Evolutionary conservation across 1,140 invertebrate genomes (phyloP), one percentile per base, ranked within the genome.

Genomic region (Drosophila serrata): DNA sequence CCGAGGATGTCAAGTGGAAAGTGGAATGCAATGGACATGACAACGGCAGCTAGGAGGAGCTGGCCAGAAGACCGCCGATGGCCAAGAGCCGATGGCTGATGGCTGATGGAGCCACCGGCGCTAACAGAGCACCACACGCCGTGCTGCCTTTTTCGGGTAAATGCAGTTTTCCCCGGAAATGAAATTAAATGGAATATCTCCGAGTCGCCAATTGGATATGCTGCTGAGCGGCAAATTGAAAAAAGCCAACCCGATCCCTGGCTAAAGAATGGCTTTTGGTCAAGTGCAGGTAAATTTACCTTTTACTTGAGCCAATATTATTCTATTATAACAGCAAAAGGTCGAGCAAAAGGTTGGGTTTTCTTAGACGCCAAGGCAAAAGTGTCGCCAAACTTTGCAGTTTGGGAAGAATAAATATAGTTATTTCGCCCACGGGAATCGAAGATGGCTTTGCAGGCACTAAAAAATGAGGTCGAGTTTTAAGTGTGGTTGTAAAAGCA

Each of bases 1-100:
- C 77, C 48, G 69, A 76, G 76, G 76, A 84, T 90, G 85, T 87
- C 85, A 88, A 87, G 85, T 84, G 82, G 79, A 86, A 86, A 78
- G 69, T 60, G 63, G 57, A 88, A 78, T 80, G 77, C 85, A 88
- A 84, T 80, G 80, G 76, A 80, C 79, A 79, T 76, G 61, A 70
- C 61, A 68, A 84, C 63, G 72, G 65, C 74, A 67, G 55, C 76
- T 35, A 45, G 57, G 64, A 76, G 62, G 29, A n/a, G 45, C 48
- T 69, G 35, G 72, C 70, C 60, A 57, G 58, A 53, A 35, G 39
- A 48, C 33, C 67, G 64, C 42, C 58, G 29, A 61, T 62, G 56
- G 51, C 48, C 37, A 55, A 46, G 4, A 49, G 43, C 48, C 46
- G 57, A 53, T 57, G 63, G n/a, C 56, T 78, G 75, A 45, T 61